Percentiles rank a stretch among this genome's conserved stretches.
Conservation (phyloP, 2,113 vertebrate genomes). For the Cryptomyrus ogoouensis region DNA sequence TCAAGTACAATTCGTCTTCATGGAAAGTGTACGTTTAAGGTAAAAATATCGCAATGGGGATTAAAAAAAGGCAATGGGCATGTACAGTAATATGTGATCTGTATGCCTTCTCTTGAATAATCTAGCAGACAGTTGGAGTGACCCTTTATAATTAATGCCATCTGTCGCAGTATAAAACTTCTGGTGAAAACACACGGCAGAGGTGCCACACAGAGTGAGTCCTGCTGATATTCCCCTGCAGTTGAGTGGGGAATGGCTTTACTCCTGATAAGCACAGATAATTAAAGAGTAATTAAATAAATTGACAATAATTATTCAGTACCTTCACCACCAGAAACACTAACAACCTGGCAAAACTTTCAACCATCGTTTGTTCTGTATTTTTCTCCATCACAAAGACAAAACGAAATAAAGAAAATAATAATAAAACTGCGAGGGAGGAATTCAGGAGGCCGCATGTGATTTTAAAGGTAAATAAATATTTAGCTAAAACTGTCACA, state of each 20-base stretch:
- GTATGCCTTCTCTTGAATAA: constrained; percentile 22
- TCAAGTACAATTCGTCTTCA: background rate
- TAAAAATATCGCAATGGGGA: background rate
- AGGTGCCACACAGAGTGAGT: background rate
- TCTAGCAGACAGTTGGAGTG: constrained; percentile 27
- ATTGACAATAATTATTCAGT: background rate
- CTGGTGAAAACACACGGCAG: background rate
- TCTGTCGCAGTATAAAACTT: constrained; percentile 20
- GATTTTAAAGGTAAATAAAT: constrained; percentile 58
- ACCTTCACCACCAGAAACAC: background rate
- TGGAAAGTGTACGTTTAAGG: background rate
- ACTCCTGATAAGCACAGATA: constrained; percentile 1
- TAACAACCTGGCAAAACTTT: background rate
- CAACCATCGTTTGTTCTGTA: background rate
- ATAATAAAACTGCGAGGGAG: constrained; percentile 68
- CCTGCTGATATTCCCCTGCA: background rate
- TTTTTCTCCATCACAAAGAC: background rate
- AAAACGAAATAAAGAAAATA: background rate
- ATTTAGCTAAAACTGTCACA: background rate
- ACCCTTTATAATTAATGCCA: constrained; percentile 31
- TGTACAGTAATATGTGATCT: background rate
- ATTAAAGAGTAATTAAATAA: constrained; percentile 15
- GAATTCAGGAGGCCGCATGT: constrained; percentile 92
- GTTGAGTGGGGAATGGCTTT: background rate
- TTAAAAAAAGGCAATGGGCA: background rate